Conservation (phyloP, 1,140 invertebrate species). For the Trichomalopsis sarcophagae region DNA sequence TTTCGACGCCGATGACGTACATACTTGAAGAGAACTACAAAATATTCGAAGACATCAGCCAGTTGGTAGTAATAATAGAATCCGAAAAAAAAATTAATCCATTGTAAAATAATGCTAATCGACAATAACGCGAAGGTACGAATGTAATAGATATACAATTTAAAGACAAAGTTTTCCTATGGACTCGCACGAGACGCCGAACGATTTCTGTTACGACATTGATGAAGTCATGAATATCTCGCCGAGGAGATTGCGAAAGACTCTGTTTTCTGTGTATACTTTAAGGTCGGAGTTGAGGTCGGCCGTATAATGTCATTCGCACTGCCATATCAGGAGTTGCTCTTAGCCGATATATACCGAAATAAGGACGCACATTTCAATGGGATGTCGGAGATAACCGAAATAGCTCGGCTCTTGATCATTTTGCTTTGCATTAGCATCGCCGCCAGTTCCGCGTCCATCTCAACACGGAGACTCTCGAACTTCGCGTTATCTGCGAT, state of each 20-base stretch:
- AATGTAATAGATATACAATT: neutral
- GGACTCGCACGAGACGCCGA: neutral
- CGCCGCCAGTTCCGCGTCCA: no score
- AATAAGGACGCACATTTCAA: constrained; percentile 30
- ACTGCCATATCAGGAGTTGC: constrained; percentile 29
- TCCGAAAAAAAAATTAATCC: no score
- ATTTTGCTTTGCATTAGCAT: neutral
- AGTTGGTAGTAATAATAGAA: no score
- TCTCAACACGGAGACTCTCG: no score
- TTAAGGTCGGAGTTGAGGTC: constrained; percentile 50
- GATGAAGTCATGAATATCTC: constrained; percentile 43
- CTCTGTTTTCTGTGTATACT: constrained; percentile 12
- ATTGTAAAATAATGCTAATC: no score
- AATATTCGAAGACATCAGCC: neutral
- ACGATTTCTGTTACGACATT: constrained; percentile 21
- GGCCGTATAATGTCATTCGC: constrained; percentile 38
- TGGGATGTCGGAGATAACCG: neutral
- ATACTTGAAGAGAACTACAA: neutral
- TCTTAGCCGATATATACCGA: constrained; percentile 27
- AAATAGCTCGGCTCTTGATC: neutral
- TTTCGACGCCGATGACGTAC: neutral
- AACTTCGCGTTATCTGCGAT: no score
- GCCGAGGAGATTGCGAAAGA: constrained; percentile 45
- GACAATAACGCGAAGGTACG: no score
- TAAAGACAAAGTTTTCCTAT: neutral